phyloP scores from a whole-genome alignment of 2,113 vertebrate species.

The Tachycineta bicolor region DNA sequence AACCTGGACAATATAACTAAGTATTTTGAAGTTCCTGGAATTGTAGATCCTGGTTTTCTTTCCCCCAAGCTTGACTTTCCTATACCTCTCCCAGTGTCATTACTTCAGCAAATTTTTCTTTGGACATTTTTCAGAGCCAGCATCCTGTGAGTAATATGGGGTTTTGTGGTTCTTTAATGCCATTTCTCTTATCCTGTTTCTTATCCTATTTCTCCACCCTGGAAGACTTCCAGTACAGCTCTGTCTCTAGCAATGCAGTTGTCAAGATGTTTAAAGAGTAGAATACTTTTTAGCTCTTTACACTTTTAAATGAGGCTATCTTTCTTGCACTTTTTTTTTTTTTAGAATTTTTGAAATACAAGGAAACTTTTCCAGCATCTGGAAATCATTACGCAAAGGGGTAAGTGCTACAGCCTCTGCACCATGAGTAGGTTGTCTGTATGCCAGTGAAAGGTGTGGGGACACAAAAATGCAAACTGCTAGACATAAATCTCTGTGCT shows the following conservation, averaged over 20 bases:
- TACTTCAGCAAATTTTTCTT: not conserved
- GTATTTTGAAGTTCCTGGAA: not conserved
- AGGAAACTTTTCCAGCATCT: not conserved
- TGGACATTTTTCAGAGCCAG: constrained; percentile 1
- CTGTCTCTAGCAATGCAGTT: not conserved
- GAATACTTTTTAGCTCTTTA: not conserved
- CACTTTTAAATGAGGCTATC: not conserved
- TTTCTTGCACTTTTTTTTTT: not conserved
- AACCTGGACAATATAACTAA: not conserved
- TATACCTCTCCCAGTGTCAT: not conserved
- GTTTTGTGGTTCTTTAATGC: not conserved
- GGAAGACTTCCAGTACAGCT: constrained; percentile 30
- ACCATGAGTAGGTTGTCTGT: not conserved
- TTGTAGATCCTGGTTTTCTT: not conserved
- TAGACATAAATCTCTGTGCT: not conserved
- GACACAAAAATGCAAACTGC: not conserved
- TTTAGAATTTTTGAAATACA: not conserved
- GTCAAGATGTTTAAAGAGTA: not conserved
- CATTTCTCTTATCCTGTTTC: not conserved
- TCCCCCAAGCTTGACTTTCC: not conserved
- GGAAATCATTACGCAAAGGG: not conserved
- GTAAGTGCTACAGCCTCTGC: not conserved
- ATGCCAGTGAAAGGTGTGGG: not conserved
- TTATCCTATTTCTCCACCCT: not conserved
- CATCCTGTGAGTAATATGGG: not conserved